Base-by-base conservation (phyloP, 1,140 invertebrate species). In the Holotrichia oblita region DNA sequence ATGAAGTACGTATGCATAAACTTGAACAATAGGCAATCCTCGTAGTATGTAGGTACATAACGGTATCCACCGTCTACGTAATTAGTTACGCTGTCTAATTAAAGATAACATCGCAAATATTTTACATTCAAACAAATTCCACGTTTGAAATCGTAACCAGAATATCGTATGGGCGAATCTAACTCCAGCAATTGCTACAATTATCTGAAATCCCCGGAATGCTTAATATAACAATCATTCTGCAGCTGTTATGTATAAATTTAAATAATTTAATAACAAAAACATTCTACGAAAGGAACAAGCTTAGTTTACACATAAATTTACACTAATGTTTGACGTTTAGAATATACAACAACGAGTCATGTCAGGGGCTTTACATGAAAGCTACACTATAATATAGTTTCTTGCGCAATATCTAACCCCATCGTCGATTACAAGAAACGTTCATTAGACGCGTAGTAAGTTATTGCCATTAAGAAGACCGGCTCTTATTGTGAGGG, bases 261-360 rank as follows among this genome's bases (percentile, higher is more conserved):
- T 55, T 55, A 55, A 55, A 55, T 55, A 55, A n/a, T 55, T 55
- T 55, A 55, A 17, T 55, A 55, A 55, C 48, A 55, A 55, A 55
- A 55, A 55, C 48, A 17, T 55, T 55, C 17, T 14, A 55, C 48
- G n/a, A 17, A 55, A 6, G 6, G 14, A 55, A 17, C 12, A 17
- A 55, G 14, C 12, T 6, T 55, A 55, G 14, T 55, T 55, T 55
- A 55, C 48, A 55, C 48, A 55, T 55, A 55, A 55, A 55, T 55
- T 55, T 55, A n/a, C 48, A 55, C 48, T 55, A 17, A 55, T 55
- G 48, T 55, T 55, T 55, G 48, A 17, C 48, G 48, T 55, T 55
- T 55, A 6, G 14, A 17, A 55, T 55, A 55, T 34, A 34, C 27
- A 34, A 34, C 48, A 55, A 55, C 14, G 6, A 3, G 48, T 55